A percentile compares a stretch with the other conserved stretches of the same genome.
phyloP scores from a whole-genome alignment of 2,888 invertebrate species.

The Stenolophus ochropezus region DNA sequence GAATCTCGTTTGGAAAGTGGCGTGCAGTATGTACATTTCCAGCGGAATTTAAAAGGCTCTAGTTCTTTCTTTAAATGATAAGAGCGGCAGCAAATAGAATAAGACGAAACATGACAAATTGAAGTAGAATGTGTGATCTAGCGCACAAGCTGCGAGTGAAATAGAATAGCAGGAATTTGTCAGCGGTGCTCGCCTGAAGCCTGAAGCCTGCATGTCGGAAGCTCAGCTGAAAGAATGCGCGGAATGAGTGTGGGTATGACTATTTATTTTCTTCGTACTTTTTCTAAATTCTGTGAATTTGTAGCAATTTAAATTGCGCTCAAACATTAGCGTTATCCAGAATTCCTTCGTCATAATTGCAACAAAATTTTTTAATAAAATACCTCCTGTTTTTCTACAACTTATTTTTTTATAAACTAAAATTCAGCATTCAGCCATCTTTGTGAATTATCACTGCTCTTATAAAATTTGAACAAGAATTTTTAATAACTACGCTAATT shows the following conservation, averaged over 20 bases:
- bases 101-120: conserved; percentile 20
- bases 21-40: neutral
- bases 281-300: conserved; percentile 23
- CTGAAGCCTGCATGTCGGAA: conserved; percentile 12
- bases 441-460: no score
- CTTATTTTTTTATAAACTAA: no score
- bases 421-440: no score
- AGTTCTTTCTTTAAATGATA: neutral
- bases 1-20: neutral
- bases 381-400: neutral
- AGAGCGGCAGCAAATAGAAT: neutral
- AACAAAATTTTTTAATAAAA: neutral
- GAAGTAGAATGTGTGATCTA: conserved; percentile 32
- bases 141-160: conserved; percentile 16
- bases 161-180: conserved; percentile 24
- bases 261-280: conserved; percentile 19
- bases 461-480: no score
- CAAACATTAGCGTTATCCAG: neutral
- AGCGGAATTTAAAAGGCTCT: neutral
- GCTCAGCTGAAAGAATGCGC: conserved; percentile 5
- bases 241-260: conserved; percentile 19
- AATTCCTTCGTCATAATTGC: neutral
- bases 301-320: conserved; percentile 15
- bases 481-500: no score
- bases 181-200: conserved; percentile 4